Base-by-base conservation (phyloP, 1,140 invertebrate genomes). In the Eulimnadia texana region DNA sequence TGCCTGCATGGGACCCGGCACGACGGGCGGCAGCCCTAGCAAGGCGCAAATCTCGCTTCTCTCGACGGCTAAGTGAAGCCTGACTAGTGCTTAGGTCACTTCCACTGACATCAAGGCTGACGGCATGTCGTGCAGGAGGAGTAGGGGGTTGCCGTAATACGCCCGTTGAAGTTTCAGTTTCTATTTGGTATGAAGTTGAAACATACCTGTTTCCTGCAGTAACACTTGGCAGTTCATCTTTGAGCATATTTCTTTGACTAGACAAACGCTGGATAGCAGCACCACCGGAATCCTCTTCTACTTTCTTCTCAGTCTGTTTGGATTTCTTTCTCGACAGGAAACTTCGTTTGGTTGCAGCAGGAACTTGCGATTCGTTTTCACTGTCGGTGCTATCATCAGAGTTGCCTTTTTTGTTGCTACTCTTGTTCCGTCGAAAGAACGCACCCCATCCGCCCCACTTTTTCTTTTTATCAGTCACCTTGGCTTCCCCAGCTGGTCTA, bases 11-110 rank as follows among this genome's bases (percentile, higher is more conserved):
- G 22, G 54, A 59, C 11, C 64, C 63, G 53, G 67, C 65, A 63
- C 72, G 69, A 71, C 72, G 2, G 71, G 72, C 50, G 67, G 69
- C 59, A 65, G 66, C 58, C 73, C 72, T 20, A 68, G 70, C 66
- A 58, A 66, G 62, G 65, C 70, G 28, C 56, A 20, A 74, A 53
- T 67, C 65, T 67, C 74, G 74, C 67, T 76, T 73, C 66, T 76
- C 71, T 25, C 70, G 64, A 68, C 72, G 20, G 66, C 63, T 62
- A 27, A 58, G 60, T 19, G 59, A 62, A 20, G 51, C 49, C 27
- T 56, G 53, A 33, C 53, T 62, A 57, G 49, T 54, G 47, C 51
- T 62, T 25, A 54, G 51, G 24, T 29, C 60, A 19, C 20, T 53
- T 27, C 20, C 42, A 6, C 33, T 23, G 25, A 22, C 28, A n/a